A percentile compares a stretch with the other conserved stretches of the same genome.
These are phyloP conservation scores for Rhinolophus sinicus DNA, from an alignment of 2,113 vertebrate species.

Conservation along the genomic window DNA sequence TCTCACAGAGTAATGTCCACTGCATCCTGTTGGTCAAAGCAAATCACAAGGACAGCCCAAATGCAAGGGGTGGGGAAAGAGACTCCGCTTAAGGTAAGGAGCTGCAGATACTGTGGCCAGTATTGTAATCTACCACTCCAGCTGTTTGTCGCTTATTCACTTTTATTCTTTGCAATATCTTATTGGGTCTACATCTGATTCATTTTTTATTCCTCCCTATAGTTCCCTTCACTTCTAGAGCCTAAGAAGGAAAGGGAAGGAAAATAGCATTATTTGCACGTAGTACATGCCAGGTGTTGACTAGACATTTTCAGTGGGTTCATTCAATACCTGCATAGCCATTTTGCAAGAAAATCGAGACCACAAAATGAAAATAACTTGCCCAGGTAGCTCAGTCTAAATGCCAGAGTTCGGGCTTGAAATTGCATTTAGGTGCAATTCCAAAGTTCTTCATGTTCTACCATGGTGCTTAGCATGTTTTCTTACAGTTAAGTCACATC, in stretches of 20 bases:
- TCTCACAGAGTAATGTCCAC: no score
- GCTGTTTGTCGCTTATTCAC: neutral
- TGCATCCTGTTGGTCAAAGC: neutral
- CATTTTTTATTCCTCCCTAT: neutral
- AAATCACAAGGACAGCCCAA: neutral
- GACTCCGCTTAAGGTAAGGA: neutral
- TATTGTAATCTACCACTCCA: neutral
- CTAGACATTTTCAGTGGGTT: neutral
- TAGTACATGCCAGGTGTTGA: neutral
- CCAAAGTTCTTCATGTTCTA: neutral
- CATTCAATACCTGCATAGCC: neutral
- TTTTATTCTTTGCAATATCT: neutral
- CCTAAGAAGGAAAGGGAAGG: neutral
- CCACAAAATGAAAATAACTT: constrained; percentile 12
- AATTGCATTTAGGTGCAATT: neutral
- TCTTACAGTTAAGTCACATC: neutral
- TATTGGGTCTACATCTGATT: neutral
- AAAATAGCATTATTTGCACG: neutral
- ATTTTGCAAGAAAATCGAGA: constrained; percentile 40
- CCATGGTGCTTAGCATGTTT: neutral
- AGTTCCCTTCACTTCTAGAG: neutral
- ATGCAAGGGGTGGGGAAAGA: neutral
- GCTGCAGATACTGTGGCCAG: neutral
- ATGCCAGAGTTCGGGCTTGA: neutral
- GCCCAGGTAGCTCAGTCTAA: neutral